Evolutionary conservation across 2,797 vertebrate genomes (phyloP), one percentile per base, ranked within the genome.

Genomic region (Tamandua tetradactyla): DNA sequence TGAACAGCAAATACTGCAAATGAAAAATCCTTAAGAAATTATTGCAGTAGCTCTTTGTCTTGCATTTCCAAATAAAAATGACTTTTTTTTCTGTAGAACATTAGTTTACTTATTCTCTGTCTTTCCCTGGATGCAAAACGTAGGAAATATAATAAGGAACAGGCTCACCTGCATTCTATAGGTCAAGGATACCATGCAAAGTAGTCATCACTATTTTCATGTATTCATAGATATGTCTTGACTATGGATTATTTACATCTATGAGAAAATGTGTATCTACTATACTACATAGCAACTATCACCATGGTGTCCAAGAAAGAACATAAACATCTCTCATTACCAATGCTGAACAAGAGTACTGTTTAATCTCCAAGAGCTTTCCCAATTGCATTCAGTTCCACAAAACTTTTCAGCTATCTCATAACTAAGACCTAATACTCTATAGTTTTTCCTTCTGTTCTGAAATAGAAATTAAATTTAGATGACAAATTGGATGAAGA

Each of bases 11-110:
- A 27, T 35, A 22, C 2, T 80, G 18, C 23, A 91, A 71, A 88
- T 89, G 42, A 40, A 76, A n/a, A 92, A 92, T 17, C 27, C 5
- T 72, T 96, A 44, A 61, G 44, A 95, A 94, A 74, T 81, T 72
- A 80, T 87, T 87, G 87, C 44, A 66, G 9, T 85, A 90, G 18
- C 71, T 47, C 42, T 57, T 55, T 44, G 3, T 85, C 14, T 88
- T 81, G 44, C 7, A 68, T 85, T 85, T 88, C 7, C 3, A 93
- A 69, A 68, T 10, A 17, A 27, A 68, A 32, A 80, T 61, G 3
- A 0, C 9, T 76, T 91, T 14, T 27, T 47, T 94, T 95, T 94
- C 8, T 30, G 82, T 47, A 27, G 94, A 88, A 40, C 40, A 64
- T 44, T 72, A 72, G 12, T 30, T 44, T 30, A 25, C 69, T 25